Base-by-base conservation (phyloP, 2,797 vertebrate genomes). In the Tenualosa thibaudeaui region DNA sequence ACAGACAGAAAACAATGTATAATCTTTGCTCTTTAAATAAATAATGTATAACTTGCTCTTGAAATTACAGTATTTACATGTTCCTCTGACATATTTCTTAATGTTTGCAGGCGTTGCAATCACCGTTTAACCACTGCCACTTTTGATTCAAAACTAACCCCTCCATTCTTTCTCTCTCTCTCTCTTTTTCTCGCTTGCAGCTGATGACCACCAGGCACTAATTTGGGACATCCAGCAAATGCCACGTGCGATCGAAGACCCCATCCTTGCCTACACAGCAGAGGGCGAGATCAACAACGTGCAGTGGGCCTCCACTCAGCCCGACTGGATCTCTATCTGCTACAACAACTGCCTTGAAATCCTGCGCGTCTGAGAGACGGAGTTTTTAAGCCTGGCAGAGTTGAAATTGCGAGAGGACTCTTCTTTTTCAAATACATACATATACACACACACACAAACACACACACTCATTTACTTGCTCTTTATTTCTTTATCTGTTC, bases 141-240 rank as follows among this genome's bases (percentile, higher is more conserved):
- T 51, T 51, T 51, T 51, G 50, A 12, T 51, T 51, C 9, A 9
- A 51, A 51, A 51, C 10, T 9, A 51, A 51, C 50, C 9, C 10
- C 50, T 51, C 50, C 50, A 51, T 51, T 51, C 50, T 51, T 12
- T 12, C 50, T 51, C 13, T 54, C 53, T 15, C 49, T 51, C 49
- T 26, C 49, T 17, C 31, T 31, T 31, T 51, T 0, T 51, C 50
- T 51, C 3, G 0, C 1, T 22, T 56, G 19, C 17, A 99, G 98
- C 97, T 3, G 98, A 99, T 88, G 98, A 99, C 93, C 98, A 99
- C 93, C 98, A 99, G 96, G 98, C 98, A 81, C 95, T 99, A 91
- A 99, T 99, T 93, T 99, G 98, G 98, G 98, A 99, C 91, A 99
- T 99, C 93, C 98, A 99, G 93, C 98, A 99, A 90, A 99, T 99